phyloP scores from a whole-genome alignment of 2,888 invertebrate genomes.

The Agriopis marginaria region DNA sequence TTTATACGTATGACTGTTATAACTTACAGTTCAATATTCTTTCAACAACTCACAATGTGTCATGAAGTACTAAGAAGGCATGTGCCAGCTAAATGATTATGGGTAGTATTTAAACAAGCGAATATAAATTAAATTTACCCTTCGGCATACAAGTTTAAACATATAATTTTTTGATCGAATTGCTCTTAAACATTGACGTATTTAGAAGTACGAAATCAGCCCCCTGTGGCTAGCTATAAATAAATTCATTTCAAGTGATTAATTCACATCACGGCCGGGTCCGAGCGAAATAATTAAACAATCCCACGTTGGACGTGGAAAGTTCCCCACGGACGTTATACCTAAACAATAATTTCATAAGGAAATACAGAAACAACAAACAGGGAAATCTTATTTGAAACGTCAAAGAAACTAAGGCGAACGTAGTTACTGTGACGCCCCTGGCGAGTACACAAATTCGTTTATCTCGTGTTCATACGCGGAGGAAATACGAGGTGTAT shows the following conservation, averaged over 20 bases:
- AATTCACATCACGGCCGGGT: slow-evolving; percentile 76
- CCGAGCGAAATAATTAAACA: slow-evolving; percentile 82
- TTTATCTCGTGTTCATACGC: slow-evolving; percentile 37
- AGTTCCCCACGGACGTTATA: slow-evolving; percentile 64
- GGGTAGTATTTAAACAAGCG: too few relatives aligned
- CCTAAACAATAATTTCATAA: slow-evolving; percentile 70
- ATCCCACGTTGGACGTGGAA: slow-evolving; percentile 69
- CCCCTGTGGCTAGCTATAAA: slow-evolving; percentile 57
- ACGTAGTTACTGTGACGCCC: slow-evolving; percentile 44
- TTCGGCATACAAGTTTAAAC: too few relatives aligned
- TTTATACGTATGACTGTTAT: too few relatives aligned
- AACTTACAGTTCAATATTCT: too few relatives aligned
- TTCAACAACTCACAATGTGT: too few relatives aligned
- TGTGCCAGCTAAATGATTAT: too few relatives aligned
- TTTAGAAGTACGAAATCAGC: slow-evolving; percentile 39
- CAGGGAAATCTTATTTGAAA: slow-evolving; percentile 56
- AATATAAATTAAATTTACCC: too few relatives aligned
- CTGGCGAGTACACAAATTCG: slow-evolving; percentile 49
- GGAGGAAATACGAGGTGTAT: slow-evolving; percentile 13
- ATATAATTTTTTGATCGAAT: slow-evolving; percentile 16
- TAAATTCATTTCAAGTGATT: slow-evolving; percentile 69
- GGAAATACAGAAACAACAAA: slow-evolving; percentile 59
- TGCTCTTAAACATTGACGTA: slow-evolving; percentile 42
- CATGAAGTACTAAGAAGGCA: too few relatives aligned
- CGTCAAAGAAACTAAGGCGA: slow-evolving; percentile 54